These are phyloP conservation scores for Tarsius wallacei DNA, from an alignment of 2,797 vertebrate species.

Conservation along the genomic window DNA sequence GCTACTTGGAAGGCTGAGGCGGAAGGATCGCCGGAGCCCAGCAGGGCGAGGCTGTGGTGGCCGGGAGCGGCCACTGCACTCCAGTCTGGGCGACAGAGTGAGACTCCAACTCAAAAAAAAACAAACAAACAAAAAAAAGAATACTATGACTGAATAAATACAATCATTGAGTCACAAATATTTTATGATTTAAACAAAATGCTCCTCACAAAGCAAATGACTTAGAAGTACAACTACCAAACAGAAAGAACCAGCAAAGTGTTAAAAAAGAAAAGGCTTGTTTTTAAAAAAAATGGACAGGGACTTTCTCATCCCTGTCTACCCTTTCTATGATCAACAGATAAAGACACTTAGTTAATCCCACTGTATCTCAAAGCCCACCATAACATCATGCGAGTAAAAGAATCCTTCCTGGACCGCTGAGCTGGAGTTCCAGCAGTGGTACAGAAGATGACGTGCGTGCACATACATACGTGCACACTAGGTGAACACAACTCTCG, in stretches of 20 bases:
- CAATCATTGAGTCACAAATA: background rate
- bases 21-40: too few relatives aligned
- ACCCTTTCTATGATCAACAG: background rate
- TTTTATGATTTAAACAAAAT: constrained; percentile 39
- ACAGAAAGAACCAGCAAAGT: background rate
- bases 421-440: background rate
- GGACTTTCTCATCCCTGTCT: background rate
- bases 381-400: background rate
- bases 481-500: background rate
- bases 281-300: background rate
- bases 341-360: background rate
- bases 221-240: background rate
- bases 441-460: background rate
- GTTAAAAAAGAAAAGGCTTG: background rate
- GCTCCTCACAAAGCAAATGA: background rate
- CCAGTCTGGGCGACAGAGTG: too few relatives aligned
- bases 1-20: too few relatives aligned
- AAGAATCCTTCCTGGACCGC: background rate
- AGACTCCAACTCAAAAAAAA: too few relatives aligned
- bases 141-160: background rate
- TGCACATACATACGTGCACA: fast-evolving
- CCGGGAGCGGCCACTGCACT: too few relatives aligned
- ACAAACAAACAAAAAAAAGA: constrained; percentile 7
- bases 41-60: too few relatives aligned
- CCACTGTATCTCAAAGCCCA: background rate